Evolutionary conservation across 2,113 vertebrate genomes (phyloP), one percentile per base, ranked within the genome.

Genomic region (Telmatochromis bifrenatus): DNA sequence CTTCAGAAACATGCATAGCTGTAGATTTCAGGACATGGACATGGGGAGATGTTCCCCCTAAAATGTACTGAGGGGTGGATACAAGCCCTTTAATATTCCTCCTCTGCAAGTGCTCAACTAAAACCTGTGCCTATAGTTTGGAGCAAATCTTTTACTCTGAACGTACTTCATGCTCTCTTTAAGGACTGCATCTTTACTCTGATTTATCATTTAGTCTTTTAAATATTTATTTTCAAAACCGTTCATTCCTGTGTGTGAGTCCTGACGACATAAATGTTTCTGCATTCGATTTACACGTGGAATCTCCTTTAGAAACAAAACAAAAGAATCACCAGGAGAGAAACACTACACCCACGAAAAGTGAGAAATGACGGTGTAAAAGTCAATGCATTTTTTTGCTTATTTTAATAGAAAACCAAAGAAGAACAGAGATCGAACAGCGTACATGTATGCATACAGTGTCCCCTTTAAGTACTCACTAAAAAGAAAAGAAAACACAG

Each of bases 361-460:
- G 47, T 84, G 62, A 81, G 28, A 89, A 88, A 92, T 81, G 33
- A 94, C 81, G 81, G 15, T 86, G 7, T 89, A 56, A 60, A 81
- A 85, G 83, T 89, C 53, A 33, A 68, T 26, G 60, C 19, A 54
- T 87, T 31, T 62, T 81, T 87, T 77, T 89, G 87, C 58, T 88
- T 70, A 23, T 93, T 95, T 95, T 96, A 96, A 96, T 96, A 95
- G 83, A 95, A 96, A 96, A 95, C 80, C 91, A 93, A 90, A 83
- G 80, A 86, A 84, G 87, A 94, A 94, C 92, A 96, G 60, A 86
- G 88, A 92, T 91, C 85, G 75, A 94, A 94, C 87, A 94, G 88
- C 47, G 85, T 70, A 90, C 84, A 85, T 8, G 81, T 83, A 81
- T 91, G 87, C 87, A 94, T 92, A 94, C 88, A 85, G 60, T 91